Evolutionary conservation across 2,113 vertebrate species (phyloP).

Genomic region (Corapipo altera): DNA sequence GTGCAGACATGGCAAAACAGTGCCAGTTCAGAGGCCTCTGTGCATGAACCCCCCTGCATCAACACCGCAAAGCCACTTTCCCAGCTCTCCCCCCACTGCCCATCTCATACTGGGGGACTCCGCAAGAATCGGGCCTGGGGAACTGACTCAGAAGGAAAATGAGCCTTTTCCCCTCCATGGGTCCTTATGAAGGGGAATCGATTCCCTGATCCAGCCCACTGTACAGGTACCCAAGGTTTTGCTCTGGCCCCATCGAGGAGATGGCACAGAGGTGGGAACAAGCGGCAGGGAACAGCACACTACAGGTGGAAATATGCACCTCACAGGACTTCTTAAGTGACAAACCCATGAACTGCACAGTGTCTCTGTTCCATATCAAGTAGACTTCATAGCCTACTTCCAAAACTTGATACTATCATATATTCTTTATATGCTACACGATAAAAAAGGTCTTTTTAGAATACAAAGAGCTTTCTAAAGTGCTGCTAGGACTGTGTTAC

Average conservation of each 20-base stretch:
- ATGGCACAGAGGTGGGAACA: not conserved
- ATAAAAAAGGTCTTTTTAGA: not conserved
- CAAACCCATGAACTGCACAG: not conserved
- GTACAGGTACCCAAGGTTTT: not conserved
- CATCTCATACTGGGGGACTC: accelerated
- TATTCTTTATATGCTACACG: not conserved
- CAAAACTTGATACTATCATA: not conserved
- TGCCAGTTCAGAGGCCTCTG: accelerated
- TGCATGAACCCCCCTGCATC: accelerated
- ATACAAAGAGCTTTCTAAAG: conserved; percentile 15
- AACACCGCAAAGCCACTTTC: not conserved
- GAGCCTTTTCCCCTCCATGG: not conserved
- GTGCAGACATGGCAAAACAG: not conserved
- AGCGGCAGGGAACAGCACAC: not conserved
- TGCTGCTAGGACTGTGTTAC: not conserved
- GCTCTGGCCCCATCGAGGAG: not conserved
- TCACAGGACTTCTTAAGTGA: not conserved
- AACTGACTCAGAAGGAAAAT: not conserved
- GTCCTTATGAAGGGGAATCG: not conserved
- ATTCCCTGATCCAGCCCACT: not conserved
- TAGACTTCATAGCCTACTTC: conserved; percentile 9
- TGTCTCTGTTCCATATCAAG: not conserved
- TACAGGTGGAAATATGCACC: not conserved
- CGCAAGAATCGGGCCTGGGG: not conserved
- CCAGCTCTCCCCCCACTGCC: not conserved